A percentile compares a stretch with the other conserved stretches of the same genome.
These are phyloP conservation scores for Spodoptera litura DNA, from an alignment of 1,140 invertebrate species.

Conservation along the genomic window DNA sequence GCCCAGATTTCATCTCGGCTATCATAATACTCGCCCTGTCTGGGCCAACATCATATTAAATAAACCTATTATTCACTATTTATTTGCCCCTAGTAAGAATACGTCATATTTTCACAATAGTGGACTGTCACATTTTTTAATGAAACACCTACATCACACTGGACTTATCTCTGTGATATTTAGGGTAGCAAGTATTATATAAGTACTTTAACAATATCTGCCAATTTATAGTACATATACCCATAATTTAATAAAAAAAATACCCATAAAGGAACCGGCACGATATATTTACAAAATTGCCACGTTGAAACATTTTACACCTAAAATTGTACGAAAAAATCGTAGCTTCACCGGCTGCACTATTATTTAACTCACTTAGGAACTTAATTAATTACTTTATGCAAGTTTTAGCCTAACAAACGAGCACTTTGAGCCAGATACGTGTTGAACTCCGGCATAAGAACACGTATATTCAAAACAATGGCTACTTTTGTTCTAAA, in stretches of 20 bases:
- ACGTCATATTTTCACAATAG: too few relatives aligned
- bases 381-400: slow-evolving; percentile 44
- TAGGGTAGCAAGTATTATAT: too few relatives aligned
- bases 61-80: not conserved
- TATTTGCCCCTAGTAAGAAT: too few relatives aligned
- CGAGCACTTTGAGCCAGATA: slow-evolving; percentile 34
- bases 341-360: slow-evolving; percentile 7
- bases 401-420: slow-evolving; percentile 32
- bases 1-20: not conserved
- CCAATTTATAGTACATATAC: not conserved
- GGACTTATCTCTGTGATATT: too few relatives aligned
- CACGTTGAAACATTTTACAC: slow-evolving; percentile 15
- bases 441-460: slow-evolving; percentile 22
- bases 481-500: slow-evolving; percentile 31
- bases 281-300: slow-evolving; percentile 4
- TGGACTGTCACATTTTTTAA: too few relatives aligned
- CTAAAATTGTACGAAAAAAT: slow-evolving; percentile 17
- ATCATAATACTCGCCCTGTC: not conserved
- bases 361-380: slow-evolving; percentile 44
- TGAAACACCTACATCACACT: too few relatives aligned
- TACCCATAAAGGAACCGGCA: not conserved
- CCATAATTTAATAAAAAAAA: not conserved
- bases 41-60: not conserved
- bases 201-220: too few relatives aligned
- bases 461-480: slow-evolving; percentile 23